Evolutionary conservation across 1,140 invertebrate species (phyloP), one percentile per base, ranked within the genome.

Genomic region (Drosophila dunni): DNA sequence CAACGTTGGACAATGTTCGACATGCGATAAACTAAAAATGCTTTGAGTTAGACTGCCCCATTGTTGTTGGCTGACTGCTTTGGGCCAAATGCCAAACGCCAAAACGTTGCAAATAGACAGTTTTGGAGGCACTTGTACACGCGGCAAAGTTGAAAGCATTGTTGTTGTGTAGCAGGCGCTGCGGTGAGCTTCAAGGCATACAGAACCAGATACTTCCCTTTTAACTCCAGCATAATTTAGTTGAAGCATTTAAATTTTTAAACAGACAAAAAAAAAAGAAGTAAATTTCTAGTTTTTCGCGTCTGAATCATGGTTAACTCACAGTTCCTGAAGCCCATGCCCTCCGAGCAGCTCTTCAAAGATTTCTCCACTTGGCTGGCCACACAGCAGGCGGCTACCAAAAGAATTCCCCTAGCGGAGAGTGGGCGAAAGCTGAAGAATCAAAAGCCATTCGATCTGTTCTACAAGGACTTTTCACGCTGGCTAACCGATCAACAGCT

Each of bases 71-170:
- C 36, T 20, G 60, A 6, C 54, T 38, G 64, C 61, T 76, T 61
- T 44, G 65, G 56, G 83, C 71, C 79, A 88, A 84, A 84, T 84
- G 75, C 65, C 81, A 85, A 80, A 81, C 74, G 13, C 53, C 29
- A 33, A 33, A 48, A 20, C 24, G 42, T 50, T 29, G 24, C 48
- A 51, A 36, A 67, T 54, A 7, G 69, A 81, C 78, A 84, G 82
- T 82, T 83, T 73, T 79, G 62, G 70, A 79, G 79, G 61, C 76
- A 84, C 81, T 74, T 69, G 24, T 29, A 29, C 24, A 29, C 7
- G 79, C 82, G 82, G 82, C 79, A 60, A 64, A 86, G 71, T 86
- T 86, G 42, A 88, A 64, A 54, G 62, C 67, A 81, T 81, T 73
- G 73, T 68, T 57, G 24, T 1, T 9, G n/a, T 33, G 33, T 8